phyloP scores from a whole-genome alignment of 2,888 invertebrate genomes.

The Oscheius sp. region DNA sequence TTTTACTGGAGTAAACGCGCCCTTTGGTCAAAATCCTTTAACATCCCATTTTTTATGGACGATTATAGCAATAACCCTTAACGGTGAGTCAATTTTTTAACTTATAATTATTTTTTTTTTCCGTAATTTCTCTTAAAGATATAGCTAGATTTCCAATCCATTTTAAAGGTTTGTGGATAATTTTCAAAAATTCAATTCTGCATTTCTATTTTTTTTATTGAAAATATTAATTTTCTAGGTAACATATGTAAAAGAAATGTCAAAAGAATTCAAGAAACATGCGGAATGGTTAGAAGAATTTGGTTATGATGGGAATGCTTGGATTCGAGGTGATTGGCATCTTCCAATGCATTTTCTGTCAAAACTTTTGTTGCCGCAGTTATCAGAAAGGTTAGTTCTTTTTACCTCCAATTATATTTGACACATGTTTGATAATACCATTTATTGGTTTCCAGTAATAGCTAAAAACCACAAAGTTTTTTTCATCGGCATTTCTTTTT shows the following conservation, averaged over 20 bases:
- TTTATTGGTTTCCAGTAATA: too few species aligned
- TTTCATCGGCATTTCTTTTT: not conserved
- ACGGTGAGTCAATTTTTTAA: not conserved
- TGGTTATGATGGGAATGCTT: conserved; percentile 29
- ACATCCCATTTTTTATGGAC: not conserved
- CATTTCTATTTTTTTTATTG: not conserved
- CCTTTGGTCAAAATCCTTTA: not conserved
- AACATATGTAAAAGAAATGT: not conserved
- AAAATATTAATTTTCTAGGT: not conserved
- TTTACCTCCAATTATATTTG: not conserved
- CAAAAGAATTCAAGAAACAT: conserved; percentile 23
- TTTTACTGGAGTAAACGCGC: not conserved
- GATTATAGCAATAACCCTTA: not conserved
- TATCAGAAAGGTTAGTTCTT: conserved; percentile 25
- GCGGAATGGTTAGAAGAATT: conserved; percentile 34
- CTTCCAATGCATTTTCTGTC: conserved; percentile 33
- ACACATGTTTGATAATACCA: too few species aligned
- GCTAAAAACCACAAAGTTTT: too few species aligned
- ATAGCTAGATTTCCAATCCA: too few species aligned
- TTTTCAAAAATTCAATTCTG: too few species aligned
- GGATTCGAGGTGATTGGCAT: conserved; percentile 39
- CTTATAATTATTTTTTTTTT: not conserved
- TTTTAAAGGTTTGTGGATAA: too few species aligned
- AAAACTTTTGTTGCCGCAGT: conserved; percentile 22
- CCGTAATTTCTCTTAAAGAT: not conserved